A percentile compares a stretch with the other conserved stretches of the same genome.
Evolutionary conservation across 2,888 invertebrate genomes (phyloP).

Genomic region (Encarsia formosa): DNA sequence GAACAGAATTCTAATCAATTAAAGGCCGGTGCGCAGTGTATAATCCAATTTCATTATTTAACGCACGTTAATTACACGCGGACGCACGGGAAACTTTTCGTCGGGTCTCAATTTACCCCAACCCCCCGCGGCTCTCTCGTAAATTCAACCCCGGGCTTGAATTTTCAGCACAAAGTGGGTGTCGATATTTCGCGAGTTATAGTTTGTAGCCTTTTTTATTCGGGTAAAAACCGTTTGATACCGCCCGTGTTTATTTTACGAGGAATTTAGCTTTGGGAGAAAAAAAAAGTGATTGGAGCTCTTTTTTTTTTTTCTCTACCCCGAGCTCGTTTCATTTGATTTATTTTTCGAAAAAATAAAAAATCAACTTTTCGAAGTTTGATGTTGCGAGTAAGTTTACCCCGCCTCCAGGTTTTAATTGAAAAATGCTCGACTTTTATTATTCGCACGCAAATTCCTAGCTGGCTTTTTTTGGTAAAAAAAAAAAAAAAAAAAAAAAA

Average conservation of each 20-base stretch:
- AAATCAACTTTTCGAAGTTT: constrained; percentile 1
- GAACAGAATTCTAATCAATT: constrained; percentile 18
- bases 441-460: no score
- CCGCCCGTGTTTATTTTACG: not conserved
- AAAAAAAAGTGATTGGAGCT: not conserved
- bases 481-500: no score
- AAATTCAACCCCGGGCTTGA: constrained; percentile 15
- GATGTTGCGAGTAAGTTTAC: not conserved
- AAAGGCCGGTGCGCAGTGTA: not conserved
- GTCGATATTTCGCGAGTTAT: constrained; percentile 18
- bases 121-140: no score
- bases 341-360: not conserved
- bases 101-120: constrained; percentile 22
- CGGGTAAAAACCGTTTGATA: not conserved
- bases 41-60: constrained; percentile 24
- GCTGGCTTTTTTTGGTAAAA: no score
- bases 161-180: constrained; percentile 18
- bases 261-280: not conserved
- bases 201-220: not conserved
- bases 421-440: not conserved
- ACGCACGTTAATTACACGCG: constrained; percentile 22
- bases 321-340: not conserved
- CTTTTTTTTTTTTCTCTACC: not conserved
- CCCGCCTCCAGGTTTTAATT: no score
- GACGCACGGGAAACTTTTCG: constrained; percentile 15